These are phyloP conservation scores for Hirudo medicinalis DNA, from an alignment of 1,140 invertebrate genomes.

Conservation along the genomic window DNA sequence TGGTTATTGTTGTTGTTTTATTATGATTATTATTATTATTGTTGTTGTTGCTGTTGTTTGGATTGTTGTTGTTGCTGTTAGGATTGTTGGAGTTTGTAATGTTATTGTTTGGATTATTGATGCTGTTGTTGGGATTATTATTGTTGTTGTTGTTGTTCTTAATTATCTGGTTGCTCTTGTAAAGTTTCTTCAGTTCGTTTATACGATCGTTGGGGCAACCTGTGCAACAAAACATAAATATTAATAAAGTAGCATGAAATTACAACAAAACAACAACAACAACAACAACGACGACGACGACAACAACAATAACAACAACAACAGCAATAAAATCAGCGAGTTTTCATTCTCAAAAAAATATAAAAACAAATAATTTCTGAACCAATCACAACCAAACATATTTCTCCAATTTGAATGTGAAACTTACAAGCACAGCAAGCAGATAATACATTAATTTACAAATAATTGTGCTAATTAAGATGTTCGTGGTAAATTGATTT, in stretches of 20 bases:
- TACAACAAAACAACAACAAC: neutral
- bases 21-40: neutral
- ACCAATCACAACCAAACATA: neutral
- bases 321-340: neutral
- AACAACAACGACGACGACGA: neutral
- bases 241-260: neutral
- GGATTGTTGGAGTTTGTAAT: neutral
- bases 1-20: neutral
- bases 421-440: no score
- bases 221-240: neutral
- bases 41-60: neutral
- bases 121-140: no score
- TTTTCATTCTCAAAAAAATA: neutral
- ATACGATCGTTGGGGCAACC: constrained; percentile 1
- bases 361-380: neutral
- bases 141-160: constrained; percentile 10
- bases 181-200: neutral
- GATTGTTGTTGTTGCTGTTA: constrained; percentile 2
- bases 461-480: no score
- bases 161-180: neutral
- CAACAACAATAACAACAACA: neutral
- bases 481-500: no score
- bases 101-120: neutral
- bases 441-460: neutral
- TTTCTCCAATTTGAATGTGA: no score